Conservation (phyloP, 64 coral and sea anemone genomes). For the Acropora tenuis region DNA sequence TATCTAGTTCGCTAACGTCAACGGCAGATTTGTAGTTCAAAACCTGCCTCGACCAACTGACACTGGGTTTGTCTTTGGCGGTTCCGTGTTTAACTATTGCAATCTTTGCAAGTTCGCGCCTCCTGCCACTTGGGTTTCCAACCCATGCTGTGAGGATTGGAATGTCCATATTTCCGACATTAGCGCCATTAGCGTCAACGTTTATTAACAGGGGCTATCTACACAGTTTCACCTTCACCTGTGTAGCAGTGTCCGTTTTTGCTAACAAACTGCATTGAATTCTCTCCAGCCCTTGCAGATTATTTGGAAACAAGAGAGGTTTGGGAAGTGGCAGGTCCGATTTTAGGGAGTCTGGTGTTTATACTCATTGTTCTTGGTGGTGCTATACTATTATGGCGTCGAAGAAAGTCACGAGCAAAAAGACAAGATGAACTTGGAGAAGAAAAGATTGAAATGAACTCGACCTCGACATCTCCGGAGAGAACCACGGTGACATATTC, state of each 20-base stretch:
- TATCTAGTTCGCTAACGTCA: too few relatives aligned
- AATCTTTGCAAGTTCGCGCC: too few relatives aligned
- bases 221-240: too few relatives aligned
- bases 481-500: conserved; percentile 6
- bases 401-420: neutral
- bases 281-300: conserved; percentile 11
- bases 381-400: neutral
- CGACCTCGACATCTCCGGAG: neutral
- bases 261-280: neutral
- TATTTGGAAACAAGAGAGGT: neutral
- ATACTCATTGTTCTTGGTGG: neutral
- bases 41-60: too few relatives aligned
- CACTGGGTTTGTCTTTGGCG: too few relatives aligned
- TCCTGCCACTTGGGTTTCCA: too few relatives aligned
- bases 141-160: too few relatives aligned
- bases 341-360: neutral
- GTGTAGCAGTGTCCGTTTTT: neutral
- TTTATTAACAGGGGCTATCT: too few relatives aligned
- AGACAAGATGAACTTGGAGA: neutral
- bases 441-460: neutral
- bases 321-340: neutral
- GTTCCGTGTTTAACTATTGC: too few relatives aligned
- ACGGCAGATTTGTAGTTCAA: too few relatives aligned
- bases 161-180: too few relatives aligned
- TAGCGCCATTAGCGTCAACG: too few relatives aligned